Base-by-base conservation (phyloP, 1,140 invertebrate species). In the Oppia nitens region DNA sequence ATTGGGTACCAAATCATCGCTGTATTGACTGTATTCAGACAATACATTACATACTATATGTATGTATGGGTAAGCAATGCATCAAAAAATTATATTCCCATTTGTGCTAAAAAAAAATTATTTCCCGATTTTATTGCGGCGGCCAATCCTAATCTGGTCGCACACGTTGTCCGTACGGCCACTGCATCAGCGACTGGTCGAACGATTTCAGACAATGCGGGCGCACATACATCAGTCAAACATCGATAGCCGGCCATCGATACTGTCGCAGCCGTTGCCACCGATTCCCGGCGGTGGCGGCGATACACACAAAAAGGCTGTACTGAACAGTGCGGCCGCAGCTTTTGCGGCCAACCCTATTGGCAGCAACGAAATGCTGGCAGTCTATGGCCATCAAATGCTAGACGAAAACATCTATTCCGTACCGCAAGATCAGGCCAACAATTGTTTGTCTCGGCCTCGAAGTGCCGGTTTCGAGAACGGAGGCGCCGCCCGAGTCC, bases 111-210 rank as follows among this genome's bases (percentile, higher is more conserved):
- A n/a, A n/a, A n/a, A n/a, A n/a, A n/a, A n/a, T n/a, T n/a, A n/a
- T n/a, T n/a, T n/a, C n/a, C n/a, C n/a, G n/a, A n/a, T n/a, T n/a
- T n/a, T n/a, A n/a, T n/a, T n/a, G n/a, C n/a, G n/a, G n/a, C n/a
- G n/a, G n/a, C n/a, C n/a, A n/a, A n/a, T n/a, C n/a, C n/a, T n/a
- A n/a, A n/a, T n/a, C n/a, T n/a, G n/a, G n/a, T n/a, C n/a, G n/a
- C n/a, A n/a, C n/a, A n/a, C 88, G 0, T 66, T 79, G 0, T 84
- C 83, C 14, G 83, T 94, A 0, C 83, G 85, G 61, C 89, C 88
- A 1, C 68, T 95, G 27, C 90, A 94, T 65, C 82, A 84, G 64
- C 78, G 85, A 55, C 72, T 96, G 4, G 75, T 87, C n/a, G 88
- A 92, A 67, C 76, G 85, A 48, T 89, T 92, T 64, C 79, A 76